phyloP scores from a whole-genome alignment of 37 sponge, comb jelly and placozoan species.

The Halichondria panicea region DNA sequence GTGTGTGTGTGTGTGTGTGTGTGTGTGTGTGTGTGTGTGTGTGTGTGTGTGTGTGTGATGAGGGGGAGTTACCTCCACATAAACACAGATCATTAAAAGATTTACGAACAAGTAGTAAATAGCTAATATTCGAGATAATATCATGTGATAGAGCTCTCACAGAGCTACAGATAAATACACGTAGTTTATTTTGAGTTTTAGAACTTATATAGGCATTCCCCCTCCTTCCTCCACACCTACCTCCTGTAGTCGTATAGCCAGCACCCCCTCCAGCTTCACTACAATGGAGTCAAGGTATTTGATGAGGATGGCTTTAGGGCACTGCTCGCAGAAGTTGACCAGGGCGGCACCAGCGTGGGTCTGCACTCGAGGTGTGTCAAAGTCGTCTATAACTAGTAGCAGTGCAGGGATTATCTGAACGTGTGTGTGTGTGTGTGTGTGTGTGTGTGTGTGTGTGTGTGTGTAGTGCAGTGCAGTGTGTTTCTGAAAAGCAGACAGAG shows the following conservation, averaged over 20 bases:
- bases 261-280: slow-evolving; percentile 62
- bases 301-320: slow-evolving; percentile 80
- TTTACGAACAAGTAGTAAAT: not conserved
- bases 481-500: no score
- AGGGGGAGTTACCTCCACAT: not conserved
- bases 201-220: not conserved
- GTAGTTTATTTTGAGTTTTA: not conserved
- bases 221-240: slow-evolving; percentile 29
- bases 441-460: no score
- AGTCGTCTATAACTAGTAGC: slow-evolving; percentile 81
- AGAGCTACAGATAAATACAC: no score
- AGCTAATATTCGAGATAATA: not conserved
- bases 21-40: not conserved
- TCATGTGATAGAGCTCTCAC: not conserved
- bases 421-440: no score
- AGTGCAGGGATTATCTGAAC: slow-evolving; percentile 84
- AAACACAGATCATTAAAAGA: not conserved
- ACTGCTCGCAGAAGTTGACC: slow-evolving; percentile 91
- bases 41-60: not conserved
- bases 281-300: slow-evolving; percentile 77
- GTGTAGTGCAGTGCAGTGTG: no score
- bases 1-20: slow-evolving; percentile 13
- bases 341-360: slow-evolving; percentile 95
- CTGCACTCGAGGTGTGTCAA: slow-evolving; percentile 86
- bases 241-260: slow-evolving; percentile 62